Percentiles rank a stretch among this genome's conserved stretches.
Conservation (phyloP, 2,113 vertebrate species). For the Ondatra zibethicus region DNA sequence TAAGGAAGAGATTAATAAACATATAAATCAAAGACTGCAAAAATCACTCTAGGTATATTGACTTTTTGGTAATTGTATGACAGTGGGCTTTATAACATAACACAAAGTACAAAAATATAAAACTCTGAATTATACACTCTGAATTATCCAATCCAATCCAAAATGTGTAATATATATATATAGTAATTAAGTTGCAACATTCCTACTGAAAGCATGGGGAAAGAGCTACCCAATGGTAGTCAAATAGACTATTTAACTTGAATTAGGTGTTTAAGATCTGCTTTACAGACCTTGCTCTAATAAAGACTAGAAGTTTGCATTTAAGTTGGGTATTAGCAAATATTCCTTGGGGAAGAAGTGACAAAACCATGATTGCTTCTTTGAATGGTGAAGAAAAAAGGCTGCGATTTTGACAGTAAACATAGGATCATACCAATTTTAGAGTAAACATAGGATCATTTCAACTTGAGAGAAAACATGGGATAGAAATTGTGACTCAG, state of each 20-base stretch:
- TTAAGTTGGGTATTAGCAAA: not conserved
- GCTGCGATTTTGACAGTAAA: not conserved
- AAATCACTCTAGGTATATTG: not conserved
- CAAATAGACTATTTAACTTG: not conserved
- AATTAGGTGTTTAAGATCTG: not conserved
- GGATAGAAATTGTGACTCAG: not conserved
- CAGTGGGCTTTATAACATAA: not conserved
- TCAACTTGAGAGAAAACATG: not conserved
- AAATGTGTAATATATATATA: not conserved
- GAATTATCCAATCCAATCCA: no score
- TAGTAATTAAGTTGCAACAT: not conserved
- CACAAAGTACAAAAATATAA: not conserved
- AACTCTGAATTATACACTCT: not conserved
- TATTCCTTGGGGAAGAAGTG: not conserved
- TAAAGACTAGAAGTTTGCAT: not conserved
- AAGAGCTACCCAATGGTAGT: not conserved
- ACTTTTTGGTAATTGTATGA: not conserved
- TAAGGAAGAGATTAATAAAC: not conserved
- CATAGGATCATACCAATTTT: not conserved
- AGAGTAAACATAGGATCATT: not conserved
- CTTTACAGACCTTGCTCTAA: not conserved
- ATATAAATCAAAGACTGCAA: not conserved
- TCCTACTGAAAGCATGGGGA: not conserved
- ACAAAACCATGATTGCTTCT: not conserved
- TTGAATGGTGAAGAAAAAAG: not conserved